Percentiles rank a stretch among this genome's conserved stretches.
These are phyloP conservation scores for Prochilodus magdalenae DNA, from an alignment of 2,113 vertebrate genomes.

Conservation along the genomic window DNA sequence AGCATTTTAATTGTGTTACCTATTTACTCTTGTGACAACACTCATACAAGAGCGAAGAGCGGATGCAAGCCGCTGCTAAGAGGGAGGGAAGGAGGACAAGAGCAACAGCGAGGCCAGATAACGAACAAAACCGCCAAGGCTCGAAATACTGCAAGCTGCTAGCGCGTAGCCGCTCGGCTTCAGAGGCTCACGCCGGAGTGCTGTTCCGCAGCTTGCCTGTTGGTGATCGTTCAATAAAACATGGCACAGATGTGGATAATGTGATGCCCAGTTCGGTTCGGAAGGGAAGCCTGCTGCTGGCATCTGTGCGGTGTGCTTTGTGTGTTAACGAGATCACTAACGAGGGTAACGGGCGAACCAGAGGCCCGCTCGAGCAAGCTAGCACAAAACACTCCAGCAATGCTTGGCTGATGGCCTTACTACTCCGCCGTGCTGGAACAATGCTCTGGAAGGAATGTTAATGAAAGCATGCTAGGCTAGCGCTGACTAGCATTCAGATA, in stretches of 20 bases:
- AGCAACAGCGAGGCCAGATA: background rate
- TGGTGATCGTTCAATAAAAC: conserved; percentile 53
- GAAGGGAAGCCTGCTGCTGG: conserved; percentile 52
- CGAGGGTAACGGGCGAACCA: conserved; percentile 8
- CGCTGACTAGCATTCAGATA: too few relatives aligned
- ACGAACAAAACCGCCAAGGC: conserved; percentile 13
- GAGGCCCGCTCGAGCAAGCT: background rate
- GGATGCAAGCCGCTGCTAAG: conserved; percentile 1
- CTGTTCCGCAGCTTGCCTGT: conserved; percentile 52
- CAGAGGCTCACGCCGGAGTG: conserved; percentile 27
- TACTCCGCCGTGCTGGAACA: background rate
- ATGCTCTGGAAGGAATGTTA: background rate
- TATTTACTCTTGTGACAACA: conserved; percentile 13
- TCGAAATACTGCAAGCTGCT: conserved; percentile 31
- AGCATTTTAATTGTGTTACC: conserved; percentile 54
- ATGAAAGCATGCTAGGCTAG: too few relatives aligned
- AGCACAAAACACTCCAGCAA: background rate
- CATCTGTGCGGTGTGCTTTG: conserved; percentile 55
- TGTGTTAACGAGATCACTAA: conserved; percentile 58
- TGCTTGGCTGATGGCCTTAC: background rate
- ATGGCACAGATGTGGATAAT: conserved; percentile 58
- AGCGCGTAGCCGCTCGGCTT: conserved; percentile 57
- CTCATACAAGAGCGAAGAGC: background rate
- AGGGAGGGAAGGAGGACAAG: background rate
- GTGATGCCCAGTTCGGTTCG: conserved; percentile 58